Conservation (phyloP, 2,797 vertebrate species). For the Lophotriccus pileatus region DNA sequence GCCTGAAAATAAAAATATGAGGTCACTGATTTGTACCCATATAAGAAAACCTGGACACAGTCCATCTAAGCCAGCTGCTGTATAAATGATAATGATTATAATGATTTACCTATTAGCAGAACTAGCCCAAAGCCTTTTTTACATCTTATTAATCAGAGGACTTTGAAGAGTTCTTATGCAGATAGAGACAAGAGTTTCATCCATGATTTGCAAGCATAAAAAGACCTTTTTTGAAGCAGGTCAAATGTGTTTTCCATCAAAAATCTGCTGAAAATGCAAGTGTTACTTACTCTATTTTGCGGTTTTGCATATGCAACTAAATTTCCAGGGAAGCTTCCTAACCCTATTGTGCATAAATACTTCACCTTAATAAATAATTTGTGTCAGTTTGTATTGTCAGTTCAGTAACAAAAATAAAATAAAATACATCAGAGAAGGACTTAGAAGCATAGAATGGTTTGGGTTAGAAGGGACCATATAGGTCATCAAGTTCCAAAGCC, state of each 20-base stretch:
- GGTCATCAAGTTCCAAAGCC: neutral
- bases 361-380: neutral
- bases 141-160: conserved; percentile 40
- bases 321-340: conserved; percentile 1
- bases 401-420: neutral
- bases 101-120: conserved; percentile 49
- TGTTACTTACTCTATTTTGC: neutral
- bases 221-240: conserved; percentile 6
- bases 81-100: conserved; percentile 42
- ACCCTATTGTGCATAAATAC: neutral
- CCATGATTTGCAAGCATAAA: neutral
- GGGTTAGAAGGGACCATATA: neutral
- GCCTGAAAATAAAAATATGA: conserved; percentile 63
- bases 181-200: neutral
- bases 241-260: neutral
- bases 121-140: conserved; percentile 22
- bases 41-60: conserved; percentile 64
- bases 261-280: neutral
- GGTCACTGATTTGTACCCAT: conserved; percentile 66
- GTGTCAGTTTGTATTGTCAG: neutral
- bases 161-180: neutral
- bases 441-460: neutral
- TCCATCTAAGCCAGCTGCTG: conserved; percentile 71
- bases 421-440: neutral
- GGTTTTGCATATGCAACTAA: neutral